Conservation (phyloP, 2,797 vertebrate species). For the Darevskia mixta region DNA sequence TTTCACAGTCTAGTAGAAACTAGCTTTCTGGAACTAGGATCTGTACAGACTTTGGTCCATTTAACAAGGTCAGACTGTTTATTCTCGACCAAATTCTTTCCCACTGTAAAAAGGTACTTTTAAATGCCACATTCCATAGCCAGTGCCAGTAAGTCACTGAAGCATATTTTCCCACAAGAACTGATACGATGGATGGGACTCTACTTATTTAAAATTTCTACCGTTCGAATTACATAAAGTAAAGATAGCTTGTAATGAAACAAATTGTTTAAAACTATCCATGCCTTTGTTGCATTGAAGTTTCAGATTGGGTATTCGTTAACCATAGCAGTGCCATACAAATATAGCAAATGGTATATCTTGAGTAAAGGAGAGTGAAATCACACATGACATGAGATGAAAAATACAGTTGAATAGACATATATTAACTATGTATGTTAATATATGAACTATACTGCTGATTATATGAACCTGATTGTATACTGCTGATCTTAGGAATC, state of each 20-base stretch:
- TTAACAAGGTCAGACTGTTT: constrained; percentile 87
- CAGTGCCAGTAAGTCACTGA: constrained; percentile 85
- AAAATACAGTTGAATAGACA: constrained; percentile 26
- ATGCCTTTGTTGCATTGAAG: constrained; percentile 28
- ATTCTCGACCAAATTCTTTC: constrained; percentile 88
- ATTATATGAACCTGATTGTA: neutral
- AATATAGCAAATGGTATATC: constrained; percentile 49
- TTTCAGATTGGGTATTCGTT: constrained; percentile 19
- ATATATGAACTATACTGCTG: neutral
- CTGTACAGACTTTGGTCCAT: constrained; percentile 81
- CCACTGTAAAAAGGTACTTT: constrained; percentile 88
- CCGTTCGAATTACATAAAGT: constrained; percentile 69
- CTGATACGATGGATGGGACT: constrained; percentile 75
- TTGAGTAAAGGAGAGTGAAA: constrained; percentile 34
- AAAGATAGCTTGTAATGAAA: constrained; percentile 53
- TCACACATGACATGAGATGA: constrained; percentile 15
- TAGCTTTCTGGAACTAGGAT: constrained; percentile 78
- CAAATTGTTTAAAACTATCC: constrained; percentile 48
- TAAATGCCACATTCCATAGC: constrained; percentile 87
- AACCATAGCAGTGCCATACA: constrained; percentile 27
- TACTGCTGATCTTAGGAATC: neutral
- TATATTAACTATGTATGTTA: neutral
- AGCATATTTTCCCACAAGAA: constrained; percentile 89
- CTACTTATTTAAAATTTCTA: constrained; percentile 74
- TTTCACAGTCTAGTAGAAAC: constrained; percentile 71